Conservation (phyloP, 1,140 invertebrate species). For the Campodea augens region DNA sequence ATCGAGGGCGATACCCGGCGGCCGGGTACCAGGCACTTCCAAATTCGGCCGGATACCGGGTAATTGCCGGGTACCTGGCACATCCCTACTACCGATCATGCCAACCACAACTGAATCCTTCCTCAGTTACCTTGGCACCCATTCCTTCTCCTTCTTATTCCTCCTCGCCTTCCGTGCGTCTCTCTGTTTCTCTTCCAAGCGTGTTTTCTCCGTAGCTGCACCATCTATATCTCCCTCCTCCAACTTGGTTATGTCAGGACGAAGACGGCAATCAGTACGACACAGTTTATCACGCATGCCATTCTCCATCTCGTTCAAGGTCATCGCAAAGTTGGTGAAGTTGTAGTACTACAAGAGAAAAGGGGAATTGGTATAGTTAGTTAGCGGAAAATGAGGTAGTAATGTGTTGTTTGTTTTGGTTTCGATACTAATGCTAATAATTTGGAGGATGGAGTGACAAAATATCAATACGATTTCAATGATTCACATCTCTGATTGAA, state of each 20-base stretch:
- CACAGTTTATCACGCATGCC: slow-evolving; percentile 43
- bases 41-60: too few species aligned
- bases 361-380: slow-evolving; percentile 4
- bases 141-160: slow-evolving; percentile 44
- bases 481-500: too few species aligned
- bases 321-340: slow-evolving; percentile 84
- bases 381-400: slow-evolving; percentile 2
- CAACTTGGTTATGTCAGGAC: slow-evolving; percentile 75
- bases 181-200: slow-evolving; percentile 86
- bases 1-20: too few species aligned
- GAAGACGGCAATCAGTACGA: slow-evolving; percentile 65
- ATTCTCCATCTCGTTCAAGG: slow-evolving; percentile 65
- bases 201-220: slow-evolving; percentile 68
- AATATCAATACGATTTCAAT: slow-evolving; percentile 2
- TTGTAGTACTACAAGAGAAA: slow-evolving; percentile 63
- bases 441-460: background rate
- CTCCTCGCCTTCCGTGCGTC: slow-evolving; percentile 52
- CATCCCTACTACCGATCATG: too few species aligned
- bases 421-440: background rate
- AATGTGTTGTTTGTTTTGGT: background rate
- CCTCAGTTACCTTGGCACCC: slow-evolving; percentile 41
- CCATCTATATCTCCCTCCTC: slow-evolving; percentile 80
- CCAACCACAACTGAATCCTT: too few species aligned
- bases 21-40: too few species aligned
- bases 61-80: too few species aligned